A percentile compares a stretch with the other conserved stretches of the same genome.
Evolutionary conservation across 2,888 invertebrate species (phyloP).

Genomic region (Carabus problematicus): DNA sequence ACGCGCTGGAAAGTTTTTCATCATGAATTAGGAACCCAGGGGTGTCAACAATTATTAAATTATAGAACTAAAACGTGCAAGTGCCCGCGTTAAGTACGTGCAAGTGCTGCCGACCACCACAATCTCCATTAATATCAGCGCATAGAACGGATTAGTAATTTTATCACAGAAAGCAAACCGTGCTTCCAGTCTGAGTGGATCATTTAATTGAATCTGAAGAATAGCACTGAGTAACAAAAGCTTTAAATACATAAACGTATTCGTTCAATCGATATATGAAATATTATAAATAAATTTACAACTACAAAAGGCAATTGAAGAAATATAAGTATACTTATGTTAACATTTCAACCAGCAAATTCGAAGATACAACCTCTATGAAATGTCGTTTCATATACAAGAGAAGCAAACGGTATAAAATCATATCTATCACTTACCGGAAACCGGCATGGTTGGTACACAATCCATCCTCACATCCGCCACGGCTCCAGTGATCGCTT

Average conservation of each 20-base stretch:
- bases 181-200: background rate
- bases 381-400: slow-evolving; percentile 13
- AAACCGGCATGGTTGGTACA: slow-evolving; percentile 80
- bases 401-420: slow-evolving; percentile 11
- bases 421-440: slow-evolving; percentile 67
- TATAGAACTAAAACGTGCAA: slow-evolving; percentile 12
- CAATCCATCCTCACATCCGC: slow-evolving; percentile 86
- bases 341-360: too few species aligned
- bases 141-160: background rate
- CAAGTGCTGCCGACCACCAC: slow-evolving; percentile 1
- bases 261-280: too few species aligned
- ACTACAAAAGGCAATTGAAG: too few species aligned
- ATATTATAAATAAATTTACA: too few species aligned
- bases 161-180: slow-evolving; percentile 4
- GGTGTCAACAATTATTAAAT: slow-evolving; percentile 29
- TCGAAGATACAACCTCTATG: too few species aligned
- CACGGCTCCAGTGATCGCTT: slow-evolving; percentile 84
- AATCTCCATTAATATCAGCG: background rate
- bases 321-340: too few species aligned
- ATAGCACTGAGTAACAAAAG: too few species aligned
- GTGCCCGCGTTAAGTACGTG: background rate
- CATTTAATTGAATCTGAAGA: too few species aligned
- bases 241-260: too few species aligned
- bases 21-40: slow-evolving; percentile 21
- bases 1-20: slow-evolving; percentile 27